Evolutionary conservation across 2,888 invertebrate genomes (phyloP).

Genomic region (Morinoia aosen): DNA sequence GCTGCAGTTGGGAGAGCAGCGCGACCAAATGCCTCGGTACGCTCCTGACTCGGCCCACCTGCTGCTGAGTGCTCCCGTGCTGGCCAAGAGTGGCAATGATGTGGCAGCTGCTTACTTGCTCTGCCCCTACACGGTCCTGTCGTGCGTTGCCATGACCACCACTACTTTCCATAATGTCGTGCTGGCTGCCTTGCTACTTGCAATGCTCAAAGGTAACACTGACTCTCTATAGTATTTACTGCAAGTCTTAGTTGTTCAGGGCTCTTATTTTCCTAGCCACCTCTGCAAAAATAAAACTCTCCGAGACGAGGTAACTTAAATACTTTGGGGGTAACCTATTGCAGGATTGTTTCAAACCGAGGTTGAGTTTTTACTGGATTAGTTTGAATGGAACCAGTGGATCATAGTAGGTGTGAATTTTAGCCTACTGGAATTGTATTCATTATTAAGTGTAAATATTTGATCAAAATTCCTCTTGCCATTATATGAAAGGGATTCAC

Average conservation of each 20-base stretch:
- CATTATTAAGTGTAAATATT: too few species aligned
- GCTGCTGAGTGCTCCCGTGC: conserved; percentile 71
- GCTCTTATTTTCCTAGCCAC: background rate
- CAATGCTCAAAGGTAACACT: conserved; percentile 77
- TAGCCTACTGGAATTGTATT: too few species aligned
- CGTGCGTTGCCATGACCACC: conserved; percentile 90
- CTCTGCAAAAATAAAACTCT: background rate
- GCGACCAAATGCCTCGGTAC: conserved; percentile 74
- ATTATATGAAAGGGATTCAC: too few species aligned
- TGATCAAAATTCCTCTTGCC: too few species aligned
- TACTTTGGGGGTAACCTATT: too few species aligned
- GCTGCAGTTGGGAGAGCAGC: conserved; percentile 68
- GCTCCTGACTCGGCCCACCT: conserved; percentile 71
- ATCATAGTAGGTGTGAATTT: too few species aligned
- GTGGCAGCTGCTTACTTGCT: conserved; percentile 86
- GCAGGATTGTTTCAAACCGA: too few species aligned
- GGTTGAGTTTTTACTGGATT: too few species aligned
- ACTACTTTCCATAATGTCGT: conserved; percentile 91
- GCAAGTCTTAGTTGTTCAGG: background rate
- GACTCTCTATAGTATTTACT: background rate
- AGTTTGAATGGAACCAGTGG: too few species aligned
- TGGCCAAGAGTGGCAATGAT: conserved; percentile 78
- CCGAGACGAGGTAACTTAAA: background rate
- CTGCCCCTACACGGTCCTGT: conserved; percentile 89
- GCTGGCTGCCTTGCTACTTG: conserved; percentile 80